Conservation (phyloP, 2,888 invertebrate genomes). For the Isoperla grammatica region DNA sequence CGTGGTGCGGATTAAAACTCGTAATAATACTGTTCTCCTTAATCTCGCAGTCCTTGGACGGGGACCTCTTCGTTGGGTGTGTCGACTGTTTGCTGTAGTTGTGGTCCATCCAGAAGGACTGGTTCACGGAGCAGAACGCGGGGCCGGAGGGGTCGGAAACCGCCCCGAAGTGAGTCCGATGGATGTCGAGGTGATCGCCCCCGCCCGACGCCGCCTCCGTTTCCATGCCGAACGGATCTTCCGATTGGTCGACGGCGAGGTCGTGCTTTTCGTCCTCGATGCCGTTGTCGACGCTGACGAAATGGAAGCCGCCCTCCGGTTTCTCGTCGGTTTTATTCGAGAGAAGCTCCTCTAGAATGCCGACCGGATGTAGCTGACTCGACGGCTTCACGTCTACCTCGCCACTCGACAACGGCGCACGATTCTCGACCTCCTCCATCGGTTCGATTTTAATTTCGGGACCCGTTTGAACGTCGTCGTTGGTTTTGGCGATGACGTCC, state of each 20-base stretch:
- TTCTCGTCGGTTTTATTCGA: neutral
- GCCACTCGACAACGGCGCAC: neutral
- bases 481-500: too few relatives aligned
- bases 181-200: neutral
- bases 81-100: slow-evolving; percentile 14
- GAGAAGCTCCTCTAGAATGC: neutral
- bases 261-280: neutral
- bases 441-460: neutral
- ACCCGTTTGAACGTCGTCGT: too few relatives aligned
- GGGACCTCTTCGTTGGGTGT: neutral
- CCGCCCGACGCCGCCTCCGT: neutral
- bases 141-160: neutral
- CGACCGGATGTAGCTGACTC: neutral
- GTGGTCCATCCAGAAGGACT: slow-evolving; percentile 15
- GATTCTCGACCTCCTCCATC: neutral
- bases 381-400: neutral
- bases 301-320: slow-evolving; percentile 2
- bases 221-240: slow-evolving; percentile 11
- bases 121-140: neutral
- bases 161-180: neutral
- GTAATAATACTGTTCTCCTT: slow-evolving; percentile 45
- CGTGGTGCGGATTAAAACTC: slow-evolving; percentile 24
- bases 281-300: neutral
- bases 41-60: neutral
- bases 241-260: neutral